Percentiles rank a stretch among this genome's conserved stretches.
These are phyloP conservation scores for Enteromius fasciolatus DNA, from an alignment of 2,797 vertebrate species.

Conservation along the genomic window DNA sequence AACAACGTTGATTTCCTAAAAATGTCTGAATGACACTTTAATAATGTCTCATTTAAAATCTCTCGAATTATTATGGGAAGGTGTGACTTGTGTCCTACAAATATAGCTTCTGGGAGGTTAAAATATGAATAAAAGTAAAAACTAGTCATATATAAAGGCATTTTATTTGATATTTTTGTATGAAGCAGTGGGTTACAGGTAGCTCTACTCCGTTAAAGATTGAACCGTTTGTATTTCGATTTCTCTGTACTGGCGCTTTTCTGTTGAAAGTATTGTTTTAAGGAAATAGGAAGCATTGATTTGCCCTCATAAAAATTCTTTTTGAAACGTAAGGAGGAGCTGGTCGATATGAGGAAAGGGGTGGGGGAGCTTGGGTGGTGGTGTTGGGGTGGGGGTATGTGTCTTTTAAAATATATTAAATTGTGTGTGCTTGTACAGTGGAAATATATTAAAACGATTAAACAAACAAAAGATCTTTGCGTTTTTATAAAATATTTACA, in stretches of 20 bases:
- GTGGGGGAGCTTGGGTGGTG: conserved; percentile 22
- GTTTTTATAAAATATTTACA: not conserved
- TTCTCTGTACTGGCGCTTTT: not conserved
- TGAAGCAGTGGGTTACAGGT: conserved; percentile 36
- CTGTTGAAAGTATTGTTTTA: not conserved
- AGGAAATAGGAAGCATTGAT: not conserved
- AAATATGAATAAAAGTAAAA: not conserved
- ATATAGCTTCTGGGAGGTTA: not conserved
- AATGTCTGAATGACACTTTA: conserved; percentile 9
- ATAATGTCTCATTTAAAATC: not conserved
- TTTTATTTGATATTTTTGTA: not conserved
- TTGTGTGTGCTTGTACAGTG: not conserved
- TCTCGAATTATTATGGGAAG: not conserved
- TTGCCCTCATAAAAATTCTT: not conserved
- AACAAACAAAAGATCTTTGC: not conserved
- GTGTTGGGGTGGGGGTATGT: not conserved
- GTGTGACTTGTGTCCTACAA: not conserved
- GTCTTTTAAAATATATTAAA: not conserved
- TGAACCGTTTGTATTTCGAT: not conserved
- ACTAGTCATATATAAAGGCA: not conserved
- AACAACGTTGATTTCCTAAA: not conserved
- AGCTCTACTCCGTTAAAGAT: not conserved
- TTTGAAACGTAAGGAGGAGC: conserved; percentile 28
- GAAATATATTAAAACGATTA: not conserved
- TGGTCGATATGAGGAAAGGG: conserved; percentile 33